phyloP scores from a whole-genome alignment of 2,797 vertebrate genomes.

The Pantherophis alleghaniensis region DNA sequence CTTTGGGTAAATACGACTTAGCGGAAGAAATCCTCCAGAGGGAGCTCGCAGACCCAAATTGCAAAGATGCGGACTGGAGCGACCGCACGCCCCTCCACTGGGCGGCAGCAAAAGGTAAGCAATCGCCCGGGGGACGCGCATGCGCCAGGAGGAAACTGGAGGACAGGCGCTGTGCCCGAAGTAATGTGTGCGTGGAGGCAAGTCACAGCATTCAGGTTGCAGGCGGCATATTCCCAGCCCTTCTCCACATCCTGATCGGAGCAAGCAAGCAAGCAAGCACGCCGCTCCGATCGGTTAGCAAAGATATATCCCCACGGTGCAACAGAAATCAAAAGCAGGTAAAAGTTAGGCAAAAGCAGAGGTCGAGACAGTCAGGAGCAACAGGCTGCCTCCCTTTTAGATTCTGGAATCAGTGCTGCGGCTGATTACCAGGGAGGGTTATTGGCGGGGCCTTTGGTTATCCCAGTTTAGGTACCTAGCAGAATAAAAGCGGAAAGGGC shows the following conservation, averaged over 20 bases:
- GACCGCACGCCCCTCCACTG: slow-evolving; percentile 87
- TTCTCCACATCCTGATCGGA: neutral
- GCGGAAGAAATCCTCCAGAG: slow-evolving; percentile 76
- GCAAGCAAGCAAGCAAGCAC: neutral
- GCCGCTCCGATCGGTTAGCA: neutral
- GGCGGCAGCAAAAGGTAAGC: slow-evolving; percentile 84
- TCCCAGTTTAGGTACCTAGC: neutral
- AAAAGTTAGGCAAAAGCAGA: neutral
- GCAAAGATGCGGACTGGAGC: slow-evolving; percentile 85
- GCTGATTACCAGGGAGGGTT: neutral
- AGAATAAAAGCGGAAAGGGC: neutral
- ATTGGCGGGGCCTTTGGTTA: neutral
- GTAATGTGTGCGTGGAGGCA: neutral
- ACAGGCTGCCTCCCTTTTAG: neutral
- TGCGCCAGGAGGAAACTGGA: neutral
- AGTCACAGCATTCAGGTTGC: neutral
- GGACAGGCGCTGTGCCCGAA: neutral
- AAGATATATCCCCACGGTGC: neutral
- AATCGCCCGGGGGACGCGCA: neutral
- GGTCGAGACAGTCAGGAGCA: neutral
- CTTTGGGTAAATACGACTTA: slow-evolving; percentile 72
- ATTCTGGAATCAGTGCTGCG: neutral
- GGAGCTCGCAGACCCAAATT: slow-evolving; percentile 79
- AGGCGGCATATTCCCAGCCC: rapidly evolving
- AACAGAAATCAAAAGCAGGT: neutral